Evolutionary conservation across 2,797 vertebrate genomes (phyloP), one percentile per base, ranked within the genome.

Genomic region (Coracias cyanogaster): DNA sequence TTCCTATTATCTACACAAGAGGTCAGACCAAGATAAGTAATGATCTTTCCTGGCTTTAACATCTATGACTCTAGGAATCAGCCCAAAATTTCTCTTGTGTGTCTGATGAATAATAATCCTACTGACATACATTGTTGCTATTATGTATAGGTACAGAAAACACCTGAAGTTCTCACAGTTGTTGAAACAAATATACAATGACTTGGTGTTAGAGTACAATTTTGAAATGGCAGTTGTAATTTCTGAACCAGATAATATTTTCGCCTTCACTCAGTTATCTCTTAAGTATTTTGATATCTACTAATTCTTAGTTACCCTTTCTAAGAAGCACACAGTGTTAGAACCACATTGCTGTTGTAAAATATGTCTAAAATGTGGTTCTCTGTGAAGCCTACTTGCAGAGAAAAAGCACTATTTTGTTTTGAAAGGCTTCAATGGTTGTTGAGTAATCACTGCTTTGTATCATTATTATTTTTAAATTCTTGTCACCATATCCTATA

Each of bases 1-100:
- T 86, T 93, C 69, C 80, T 83, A 1, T 66, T 83, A 61, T 37
- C 49, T 84, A 88, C 80, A 81, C 65, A 83, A 89, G 82, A 88
- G 69, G 72, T 93, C 72, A 93, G 80, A 71, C 45, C 69, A 78
- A 67, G 80, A 61, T 83, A 89, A 94, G 43, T 73, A 54, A 78
- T 61, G 52, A 49, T 93, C 13, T 86, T 80, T 60, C 41, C 17
- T 69, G 66, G 9, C 41, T 61, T 31, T 73, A 29, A 49, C 24
- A 33, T 67, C 51, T 71, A 1, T 31, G 49, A 43, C 6, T 25
- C 1, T 51, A 60, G 52, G 25, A 95, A 70, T n/a, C 21, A 31
- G 48, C 15, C 20, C 18, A 20, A 60, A 60, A 62, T 88, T 35
- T 90, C 2, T 62, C 7, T 55, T 94, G 8, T 25, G 3, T 80